Percentiles rank a stretch among this genome's conserved stretches.
These are phyloP conservation scores for Adoxophyes honmai DNA, from an alignment of 1,140 invertebrate genomes.

Conservation along the genomic window DNA sequence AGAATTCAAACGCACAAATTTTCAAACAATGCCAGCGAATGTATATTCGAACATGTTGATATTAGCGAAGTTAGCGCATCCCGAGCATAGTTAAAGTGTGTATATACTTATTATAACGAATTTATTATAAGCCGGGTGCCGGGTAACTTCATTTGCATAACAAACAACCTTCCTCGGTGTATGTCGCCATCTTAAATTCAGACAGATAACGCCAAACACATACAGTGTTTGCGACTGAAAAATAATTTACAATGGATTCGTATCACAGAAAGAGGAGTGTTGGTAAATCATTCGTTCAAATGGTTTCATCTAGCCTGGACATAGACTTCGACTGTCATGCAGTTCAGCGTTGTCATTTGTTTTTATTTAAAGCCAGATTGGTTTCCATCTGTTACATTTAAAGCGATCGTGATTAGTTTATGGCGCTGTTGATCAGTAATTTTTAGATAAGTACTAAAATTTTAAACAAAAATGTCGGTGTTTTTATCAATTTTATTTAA, in stretches of 20 bases:
- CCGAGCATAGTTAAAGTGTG: constrained; percentile 4
- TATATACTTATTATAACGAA: constrained; percentile 14
- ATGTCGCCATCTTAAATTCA: constrained; percentile 15
- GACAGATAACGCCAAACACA: background rate
- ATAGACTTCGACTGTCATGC: no score
- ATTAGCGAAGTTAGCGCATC: constrained; percentile 8
- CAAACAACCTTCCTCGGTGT: constrained; percentile 11
- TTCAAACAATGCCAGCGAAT: constrained; percentile 5
- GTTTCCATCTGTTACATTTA: no score
- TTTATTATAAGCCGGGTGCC: constrained; percentile 11
- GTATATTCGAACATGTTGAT: constrained; percentile 8
- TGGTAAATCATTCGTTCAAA: no score
- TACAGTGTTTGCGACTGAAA: background rate
- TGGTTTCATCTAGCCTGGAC: no score
- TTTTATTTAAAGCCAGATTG: no score
- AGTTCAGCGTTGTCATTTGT: no score
- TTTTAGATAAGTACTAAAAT: no score
- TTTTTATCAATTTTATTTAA: no score
- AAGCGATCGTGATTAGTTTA: no score
- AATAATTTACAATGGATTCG: background rate
- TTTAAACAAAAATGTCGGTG: no score
- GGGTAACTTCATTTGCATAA: constrained; percentile 14
- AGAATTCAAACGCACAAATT: background rate
- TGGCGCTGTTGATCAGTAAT: no score
- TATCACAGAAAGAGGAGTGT: no score